Evolutionary conservation across 2,113 vertebrate species (phyloP).

Genomic region (Scomber japonicus): DNA sequence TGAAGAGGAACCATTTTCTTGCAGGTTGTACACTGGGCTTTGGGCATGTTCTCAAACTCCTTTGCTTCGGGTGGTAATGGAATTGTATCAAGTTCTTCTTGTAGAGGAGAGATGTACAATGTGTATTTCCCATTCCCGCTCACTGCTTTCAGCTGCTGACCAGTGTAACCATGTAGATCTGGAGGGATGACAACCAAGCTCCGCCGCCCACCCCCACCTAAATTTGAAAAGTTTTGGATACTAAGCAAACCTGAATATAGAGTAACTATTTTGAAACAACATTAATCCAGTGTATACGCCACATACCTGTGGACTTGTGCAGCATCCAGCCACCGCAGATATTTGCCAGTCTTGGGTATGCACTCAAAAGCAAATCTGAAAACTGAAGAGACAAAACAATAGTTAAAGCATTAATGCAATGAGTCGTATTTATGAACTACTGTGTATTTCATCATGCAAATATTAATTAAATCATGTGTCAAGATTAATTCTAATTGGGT

Average conservation of each 20-base stretch:
- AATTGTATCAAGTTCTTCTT: constrained; percentile 24
- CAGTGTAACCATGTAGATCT: constrained; percentile 19
- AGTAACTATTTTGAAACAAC: background rate
- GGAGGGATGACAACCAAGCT: constrained; percentile 21
- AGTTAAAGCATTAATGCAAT: no score
- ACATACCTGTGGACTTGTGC: constrained; percentile 20
- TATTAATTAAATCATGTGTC: no score
- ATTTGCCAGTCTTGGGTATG: constrained; percentile 27
- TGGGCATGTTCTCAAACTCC: constrained; percentile 19
- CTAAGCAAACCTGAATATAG: constrained; percentile 3
- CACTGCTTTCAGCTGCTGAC: constrained; percentile 30
- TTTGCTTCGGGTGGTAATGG: constrained; percentile 28
- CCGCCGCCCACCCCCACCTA: constrained; percentile 20
- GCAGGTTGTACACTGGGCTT: constrained; percentile 14
- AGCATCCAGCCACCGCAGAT: constrained; percentile 26
- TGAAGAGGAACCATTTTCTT: constrained; percentile 11
- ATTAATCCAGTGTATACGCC: background rate
- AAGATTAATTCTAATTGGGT: no score
- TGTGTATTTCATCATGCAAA: no score
- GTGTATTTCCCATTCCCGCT: constrained; percentile 22
- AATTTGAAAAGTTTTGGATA: background rate
- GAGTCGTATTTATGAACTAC: no score
- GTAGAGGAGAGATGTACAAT: constrained; percentile 32
- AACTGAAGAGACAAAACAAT: constrained; percentile 1
- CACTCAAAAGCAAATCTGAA: constrained; percentile 36